Percentiles rank a stretch among this genome's conserved stretches.
phyloP scores from a whole-genome alignment of 2,113 vertebrate species.

The Poeciliopsis turrubarensis region DNA sequence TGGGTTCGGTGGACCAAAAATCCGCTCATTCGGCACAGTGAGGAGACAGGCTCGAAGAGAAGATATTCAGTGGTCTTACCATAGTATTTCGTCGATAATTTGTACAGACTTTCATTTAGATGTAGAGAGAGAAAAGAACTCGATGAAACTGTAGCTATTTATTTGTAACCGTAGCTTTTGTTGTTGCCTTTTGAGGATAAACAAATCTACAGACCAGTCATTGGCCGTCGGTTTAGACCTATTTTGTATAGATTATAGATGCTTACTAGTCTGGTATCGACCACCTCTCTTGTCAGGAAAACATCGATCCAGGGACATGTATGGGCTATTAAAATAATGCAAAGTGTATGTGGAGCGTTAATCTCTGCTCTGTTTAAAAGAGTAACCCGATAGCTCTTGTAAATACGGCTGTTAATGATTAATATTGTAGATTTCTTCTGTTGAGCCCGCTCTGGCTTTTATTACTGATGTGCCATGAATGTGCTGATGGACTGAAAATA shows the following conservation, averaged over 20 bases:
- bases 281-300: conserved; percentile 66
- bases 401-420: conserved; percentile 62
- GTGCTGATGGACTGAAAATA: conserved; percentile 38
- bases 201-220: conserved; percentile 33
- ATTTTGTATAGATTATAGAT: conserved; percentile 44
- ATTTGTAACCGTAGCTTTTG: conserved; percentile 64
- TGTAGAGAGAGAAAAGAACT: conserved; percentile 44
- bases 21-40: conserved; percentile 28
- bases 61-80: conserved; percentile 45
- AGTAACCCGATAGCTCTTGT: conserved; percentile 68
- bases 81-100: conserved; percentile 49
- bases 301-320: conserved; percentile 63
- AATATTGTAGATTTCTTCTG: conserved; percentile 57
- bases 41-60: conserved; percentile 18
- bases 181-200: conserved; percentile 55
- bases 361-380: conserved; percentile 74
- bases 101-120: conserved; percentile 68
- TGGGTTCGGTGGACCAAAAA: conserved; percentile 60
- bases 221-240: conserved; percentile 40
- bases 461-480: conserved; percentile 56
- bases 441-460: conserved; percentile 50
- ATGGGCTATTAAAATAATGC: conserved; percentile 58
- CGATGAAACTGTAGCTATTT: conserved; percentile 53
- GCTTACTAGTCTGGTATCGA: conserved; percentile 46
- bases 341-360: conserved; percentile 55